Evolutionary conservation across 2,888 invertebrate genomes (phyloP).

Genomic region (Blastobasis adustella): DNA sequence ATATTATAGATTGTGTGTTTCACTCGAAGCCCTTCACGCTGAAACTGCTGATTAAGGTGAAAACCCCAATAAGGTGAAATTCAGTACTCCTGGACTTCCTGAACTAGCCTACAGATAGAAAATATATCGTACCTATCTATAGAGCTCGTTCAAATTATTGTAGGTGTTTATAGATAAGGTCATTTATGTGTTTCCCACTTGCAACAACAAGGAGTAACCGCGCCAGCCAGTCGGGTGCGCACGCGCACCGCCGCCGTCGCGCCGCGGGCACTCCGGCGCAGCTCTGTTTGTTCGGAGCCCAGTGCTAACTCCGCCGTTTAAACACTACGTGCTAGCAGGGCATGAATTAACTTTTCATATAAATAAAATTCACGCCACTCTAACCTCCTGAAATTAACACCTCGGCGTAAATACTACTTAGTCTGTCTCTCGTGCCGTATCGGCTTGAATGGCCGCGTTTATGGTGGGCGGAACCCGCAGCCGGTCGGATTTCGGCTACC

Average conservation of each 20-base stretch:
- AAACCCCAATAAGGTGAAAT: no score
- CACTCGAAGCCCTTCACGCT: no score
- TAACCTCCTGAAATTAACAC: constrained; percentile 75
- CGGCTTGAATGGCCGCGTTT: constrained; percentile 31
- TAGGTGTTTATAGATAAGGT: no score
- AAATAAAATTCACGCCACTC: constrained; percentile 75
- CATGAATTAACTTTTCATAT: constrained; percentile 75
- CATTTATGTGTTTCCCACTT: no score
- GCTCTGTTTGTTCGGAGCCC: constrained; percentile 63
- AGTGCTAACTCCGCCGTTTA: constrained; percentile 71
- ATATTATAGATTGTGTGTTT: no score
- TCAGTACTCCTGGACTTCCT: no score
- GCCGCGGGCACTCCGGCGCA: constrained; percentile 28
- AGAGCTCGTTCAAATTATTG: no score
- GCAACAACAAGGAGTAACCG: no score
- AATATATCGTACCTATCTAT: no score
- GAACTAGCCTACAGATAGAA: no score
- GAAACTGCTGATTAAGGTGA: no score
- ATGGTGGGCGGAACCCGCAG: constrained; percentile 34
- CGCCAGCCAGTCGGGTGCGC: constrained; percentile 18
- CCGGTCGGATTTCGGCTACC: constrained; percentile 28
- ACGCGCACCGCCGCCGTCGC: constrained; percentile 25
- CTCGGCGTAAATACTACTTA: constrained; percentile 69
- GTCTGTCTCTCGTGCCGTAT: constrained; percentile 50
- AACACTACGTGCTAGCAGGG: constrained; percentile 68